These are phyloP conservation scores for Burhinus oedicnemus DNA, from an alignment of 2,113 vertebrate genomes.

Conservation along the genomic window DNA sequence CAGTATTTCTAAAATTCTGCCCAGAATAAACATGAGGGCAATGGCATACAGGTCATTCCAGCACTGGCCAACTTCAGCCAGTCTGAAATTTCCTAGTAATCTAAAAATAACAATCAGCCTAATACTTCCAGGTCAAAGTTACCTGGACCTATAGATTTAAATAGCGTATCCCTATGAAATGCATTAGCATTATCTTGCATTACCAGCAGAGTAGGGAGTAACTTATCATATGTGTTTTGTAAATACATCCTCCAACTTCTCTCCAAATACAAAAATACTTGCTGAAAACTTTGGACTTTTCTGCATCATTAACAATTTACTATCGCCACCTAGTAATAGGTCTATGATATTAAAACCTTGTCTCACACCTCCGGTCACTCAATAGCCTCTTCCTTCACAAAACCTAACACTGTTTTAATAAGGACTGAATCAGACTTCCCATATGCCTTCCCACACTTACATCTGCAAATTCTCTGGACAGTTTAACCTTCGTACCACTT, in stretches of 20 bases:
- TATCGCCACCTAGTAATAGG: slow-evolving; percentile 29
- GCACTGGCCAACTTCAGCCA: not conserved
- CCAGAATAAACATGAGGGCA: not conserved
- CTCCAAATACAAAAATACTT: not conserved
- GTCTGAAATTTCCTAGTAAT: not conserved
- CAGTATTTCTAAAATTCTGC: not conserved
- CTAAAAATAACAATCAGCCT: not conserved
- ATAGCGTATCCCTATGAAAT: rapidly evolving
- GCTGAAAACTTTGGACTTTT: not conserved
- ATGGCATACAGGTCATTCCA: not conserved
- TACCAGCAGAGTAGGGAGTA: not conserved
- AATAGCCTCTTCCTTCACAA: not conserved
- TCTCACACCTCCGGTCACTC: not conserved
- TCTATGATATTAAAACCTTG: not conserved
- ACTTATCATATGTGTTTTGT: not conserved
- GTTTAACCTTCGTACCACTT: not conserved
- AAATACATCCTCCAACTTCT: not conserved
- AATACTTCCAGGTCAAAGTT: not conserved
- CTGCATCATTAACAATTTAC: not conserved
- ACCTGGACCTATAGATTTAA: not conserved
- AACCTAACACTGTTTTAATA: not conserved
- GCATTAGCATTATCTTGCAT: not conserved
- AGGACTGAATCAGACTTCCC: not conserved
- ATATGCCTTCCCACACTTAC: not conserved
- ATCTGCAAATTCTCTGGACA: rapidly evolving